Conservation (phyloP, 2,888 invertebrate species). For the Epirrhoe tristata region DNA sequence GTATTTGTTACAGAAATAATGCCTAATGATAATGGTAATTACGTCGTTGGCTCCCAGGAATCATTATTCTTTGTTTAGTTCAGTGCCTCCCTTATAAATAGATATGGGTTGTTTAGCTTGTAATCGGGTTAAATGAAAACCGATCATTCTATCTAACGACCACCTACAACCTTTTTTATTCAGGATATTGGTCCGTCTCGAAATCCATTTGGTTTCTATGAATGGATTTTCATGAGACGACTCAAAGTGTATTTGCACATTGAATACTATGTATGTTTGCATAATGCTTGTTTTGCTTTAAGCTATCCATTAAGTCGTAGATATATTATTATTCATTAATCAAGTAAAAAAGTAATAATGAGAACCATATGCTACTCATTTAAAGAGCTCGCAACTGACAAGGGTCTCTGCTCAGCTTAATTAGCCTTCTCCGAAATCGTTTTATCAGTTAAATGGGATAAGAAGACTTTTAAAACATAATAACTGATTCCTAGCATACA, state of each 20-base stretch:
- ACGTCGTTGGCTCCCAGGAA: constrained; percentile 47
- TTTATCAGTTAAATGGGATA: constrained; percentile 42
- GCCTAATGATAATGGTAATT: constrained; percentile 49
- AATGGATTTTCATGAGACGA: constrained; percentile 5
- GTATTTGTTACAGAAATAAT: constrained; percentile 52
- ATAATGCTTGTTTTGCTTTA: not conserved
- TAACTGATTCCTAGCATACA: constrained; percentile 14
- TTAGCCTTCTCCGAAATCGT: constrained; percentile 63
- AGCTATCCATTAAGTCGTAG: not conserved
- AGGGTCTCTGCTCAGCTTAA: constrained; percentile 60
- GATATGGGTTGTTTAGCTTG: constrained; percentile 36
- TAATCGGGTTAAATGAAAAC: constrained; percentile 42
- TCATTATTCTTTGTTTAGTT: constrained; percentile 53
- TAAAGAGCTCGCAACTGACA: constrained; percentile 59
- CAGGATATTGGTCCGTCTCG: constrained; percentile 9
- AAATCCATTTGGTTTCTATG: constrained; percentile 14
- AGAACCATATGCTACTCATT: constrained; percentile 43
- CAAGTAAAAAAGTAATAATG: constrained; percentile 17
- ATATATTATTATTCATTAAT: constrained; percentile 8
- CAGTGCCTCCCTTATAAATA: constrained; percentile 41
- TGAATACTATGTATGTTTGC: not conserved
- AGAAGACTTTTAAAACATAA: constrained; percentile 29
- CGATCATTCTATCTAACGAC: constrained; percentile 35
- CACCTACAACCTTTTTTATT: constrained; percentile 25
- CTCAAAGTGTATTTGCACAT: constrained; percentile 3